These are phyloP conservation scores for Nomada fabriciana DNA, from an alignment of 2,888 invertebrate genomes.

Conservation along the genomic window DNA sequence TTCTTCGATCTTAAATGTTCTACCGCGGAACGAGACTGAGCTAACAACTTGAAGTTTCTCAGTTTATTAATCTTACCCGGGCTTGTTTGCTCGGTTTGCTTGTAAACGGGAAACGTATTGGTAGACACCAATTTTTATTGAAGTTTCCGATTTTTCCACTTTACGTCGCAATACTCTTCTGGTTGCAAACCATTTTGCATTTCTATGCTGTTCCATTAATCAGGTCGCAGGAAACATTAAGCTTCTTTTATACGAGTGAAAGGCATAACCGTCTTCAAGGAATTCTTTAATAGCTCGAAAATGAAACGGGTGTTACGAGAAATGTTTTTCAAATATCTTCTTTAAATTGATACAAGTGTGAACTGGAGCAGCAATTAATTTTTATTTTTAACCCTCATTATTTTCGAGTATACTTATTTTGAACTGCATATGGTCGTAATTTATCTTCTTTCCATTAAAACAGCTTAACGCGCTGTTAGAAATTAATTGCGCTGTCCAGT, in stretches of 20 bases:
- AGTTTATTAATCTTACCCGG: constrained; percentile 21
- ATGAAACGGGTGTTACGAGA: too few species aligned
- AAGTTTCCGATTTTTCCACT: not conserved
- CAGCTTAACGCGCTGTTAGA: not conserved
- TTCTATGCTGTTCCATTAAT: not conserved
- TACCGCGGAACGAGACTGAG: not conserved
- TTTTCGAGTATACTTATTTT: too few species aligned
- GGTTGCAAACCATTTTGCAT: not conserved
- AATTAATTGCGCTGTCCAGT: constrained; percentile 5
- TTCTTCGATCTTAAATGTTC: not conserved
- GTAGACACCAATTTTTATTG: not conserved
- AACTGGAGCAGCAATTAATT: too few species aligned
- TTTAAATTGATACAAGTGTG: too few species aligned
- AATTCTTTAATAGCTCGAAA: not conserved
- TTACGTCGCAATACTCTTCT: not conserved
- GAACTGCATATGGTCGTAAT: not conserved
- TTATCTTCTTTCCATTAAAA: not conserved
- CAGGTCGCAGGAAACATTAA: not conserved
- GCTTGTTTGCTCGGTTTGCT: constrained; percentile 17
- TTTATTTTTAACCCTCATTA: too few species aligned
- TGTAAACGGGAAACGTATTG: not conserved
- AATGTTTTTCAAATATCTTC: too few species aligned
- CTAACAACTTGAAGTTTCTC: constrained; percentile 10
- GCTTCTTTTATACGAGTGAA: too few species aligned
- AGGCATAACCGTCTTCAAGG: too few species aligned